These are phyloP conservation scores for Centropristis striata DNA, from an alignment of 2,113 vertebrate genomes.

Conservation along the genomic window DNA sequence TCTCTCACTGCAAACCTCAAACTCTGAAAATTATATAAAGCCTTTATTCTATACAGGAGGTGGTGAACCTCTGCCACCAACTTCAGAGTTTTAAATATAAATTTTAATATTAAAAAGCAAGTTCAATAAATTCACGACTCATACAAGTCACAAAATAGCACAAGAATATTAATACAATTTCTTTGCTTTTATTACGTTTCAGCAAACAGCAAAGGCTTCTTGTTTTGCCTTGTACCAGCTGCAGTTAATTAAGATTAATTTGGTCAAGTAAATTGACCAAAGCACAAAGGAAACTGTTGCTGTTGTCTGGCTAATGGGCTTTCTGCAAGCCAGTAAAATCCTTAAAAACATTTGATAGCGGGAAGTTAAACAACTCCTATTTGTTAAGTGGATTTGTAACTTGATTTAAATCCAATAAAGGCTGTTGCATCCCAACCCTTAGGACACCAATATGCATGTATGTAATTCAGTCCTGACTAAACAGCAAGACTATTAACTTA, in stretches of 20 bases:
- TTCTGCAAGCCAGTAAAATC: not conserved
- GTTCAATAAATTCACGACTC: not conserved
- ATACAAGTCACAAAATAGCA: not conserved
- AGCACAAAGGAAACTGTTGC: not conserved
- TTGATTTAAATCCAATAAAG: not conserved
- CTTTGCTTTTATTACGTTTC: not conserved
- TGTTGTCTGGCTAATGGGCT: not conserved
- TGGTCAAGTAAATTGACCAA: not conserved
- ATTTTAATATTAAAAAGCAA: not conserved
- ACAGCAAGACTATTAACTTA: no score
- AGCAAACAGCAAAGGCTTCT: not conserved
- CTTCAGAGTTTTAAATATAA: not conserved
- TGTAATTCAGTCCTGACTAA: not conserved
- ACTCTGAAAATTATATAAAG: not conserved
- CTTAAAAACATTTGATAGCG: not conserved
- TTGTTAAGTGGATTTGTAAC: not conserved
- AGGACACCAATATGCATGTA: not conserved
- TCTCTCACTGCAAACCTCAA: not conserved
- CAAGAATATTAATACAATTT: not conserved
- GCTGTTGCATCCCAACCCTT: not conserved
- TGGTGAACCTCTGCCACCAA: not conserved
- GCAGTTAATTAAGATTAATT: conserved; percentile 3
- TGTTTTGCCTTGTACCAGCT: not conserved
- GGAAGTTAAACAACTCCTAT: not conserved
- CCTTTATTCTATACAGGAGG: not conserved